phyloP scores from a whole-genome alignment of 1,140 invertebrate genomes.

The Fopius arisanus region DNA sequence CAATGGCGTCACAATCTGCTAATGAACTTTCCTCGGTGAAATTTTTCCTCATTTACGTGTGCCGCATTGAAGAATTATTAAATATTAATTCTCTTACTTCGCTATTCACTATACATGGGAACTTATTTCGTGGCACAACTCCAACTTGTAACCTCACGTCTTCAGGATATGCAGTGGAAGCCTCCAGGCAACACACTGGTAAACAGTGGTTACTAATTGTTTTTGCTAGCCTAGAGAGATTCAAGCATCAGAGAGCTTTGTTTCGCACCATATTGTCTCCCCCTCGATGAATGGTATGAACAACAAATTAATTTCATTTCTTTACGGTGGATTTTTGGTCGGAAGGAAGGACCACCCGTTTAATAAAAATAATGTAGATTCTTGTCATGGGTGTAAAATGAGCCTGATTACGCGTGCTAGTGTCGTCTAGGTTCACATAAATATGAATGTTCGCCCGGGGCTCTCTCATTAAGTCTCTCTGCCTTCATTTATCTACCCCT shows the following conservation, averaged over 20 bases:
- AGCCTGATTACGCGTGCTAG: constrained; percentile 3
- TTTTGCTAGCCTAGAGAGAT: constrained; percentile 6
- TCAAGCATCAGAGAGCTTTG: background rate
- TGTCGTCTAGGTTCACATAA: constrained; percentile 49
- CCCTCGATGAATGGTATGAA: background rate
- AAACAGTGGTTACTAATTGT: constrained; percentile 9
- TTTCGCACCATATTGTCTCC: background rate
- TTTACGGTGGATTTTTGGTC: too few species aligned
- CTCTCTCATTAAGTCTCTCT: constrained; percentile 54
- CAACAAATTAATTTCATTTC: background rate
- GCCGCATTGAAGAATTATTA: too few species aligned
- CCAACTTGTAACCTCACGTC: constrained; percentile 1
- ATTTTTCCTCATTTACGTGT: too few species aligned
- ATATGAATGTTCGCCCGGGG: constrained; percentile 55
- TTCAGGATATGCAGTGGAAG: background rate
- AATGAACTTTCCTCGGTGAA: too few species aligned
- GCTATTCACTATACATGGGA: too few species aligned
- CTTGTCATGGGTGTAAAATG: background rate
- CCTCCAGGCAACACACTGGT: constrained; percentile 9
- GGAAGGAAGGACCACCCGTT: background rate
- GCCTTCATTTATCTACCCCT: constrained; percentile 40
- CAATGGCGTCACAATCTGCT: background rate
- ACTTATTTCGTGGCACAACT: background rate
- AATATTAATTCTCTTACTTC: too few species aligned
- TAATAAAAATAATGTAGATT: background rate